phyloP scores from a whole-genome alignment of 1,140 invertebrate genomes.

The Drosophila jambulina region DNA sequence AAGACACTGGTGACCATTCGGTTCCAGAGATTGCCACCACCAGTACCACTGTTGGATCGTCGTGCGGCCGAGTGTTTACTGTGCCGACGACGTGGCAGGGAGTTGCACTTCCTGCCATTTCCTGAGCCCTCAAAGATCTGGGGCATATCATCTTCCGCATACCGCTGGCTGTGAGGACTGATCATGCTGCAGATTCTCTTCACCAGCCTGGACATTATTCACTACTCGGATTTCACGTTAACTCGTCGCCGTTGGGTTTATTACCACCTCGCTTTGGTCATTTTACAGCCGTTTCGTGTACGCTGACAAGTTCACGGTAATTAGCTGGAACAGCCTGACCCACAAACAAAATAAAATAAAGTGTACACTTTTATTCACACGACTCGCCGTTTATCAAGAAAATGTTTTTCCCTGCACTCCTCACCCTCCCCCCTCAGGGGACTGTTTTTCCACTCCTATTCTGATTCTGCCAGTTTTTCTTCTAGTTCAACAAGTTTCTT shows the following conservation, averaged over 20 bases:
- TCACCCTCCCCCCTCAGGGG: not conserved
- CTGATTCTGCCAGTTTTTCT: constrained; percentile 26
- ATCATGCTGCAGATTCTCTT: constrained; percentile 76
- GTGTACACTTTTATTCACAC: constrained; percentile 57
- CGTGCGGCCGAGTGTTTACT: constrained; percentile 10
- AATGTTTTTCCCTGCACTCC: constrained; percentile 35
- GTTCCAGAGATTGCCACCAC: constrained; percentile 41
- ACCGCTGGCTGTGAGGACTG: constrained; percentile 24
- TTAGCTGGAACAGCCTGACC: constrained; percentile 53
- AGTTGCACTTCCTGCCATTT: constrained; percentile 39
- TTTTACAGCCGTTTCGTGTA: constrained; percentile 41
- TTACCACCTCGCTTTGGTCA: constrained; percentile 39
- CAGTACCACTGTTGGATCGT: constrained; percentile 4
- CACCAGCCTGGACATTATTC: constrained; percentile 63
- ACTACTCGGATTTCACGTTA: constrained; percentile 31
- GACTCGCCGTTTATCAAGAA: constrained; percentile 58
- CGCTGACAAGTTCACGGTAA: constrained; percentile 68
- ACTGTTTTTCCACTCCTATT: not conserved
- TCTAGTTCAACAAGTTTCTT: constrained; percentile 44
- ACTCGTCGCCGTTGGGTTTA: constrained; percentile 32
- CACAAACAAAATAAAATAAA: constrained; percentile 13
- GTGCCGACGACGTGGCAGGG: constrained; percentile 52
- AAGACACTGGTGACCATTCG: constrained; percentile 58
- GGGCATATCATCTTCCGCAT: constrained; percentile 20
- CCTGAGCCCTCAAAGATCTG: constrained; percentile 1